Evolutionary conservation across 2,113 vertebrate genomes (phyloP).

Genomic region (Malaclemys terrapin): DNA sequence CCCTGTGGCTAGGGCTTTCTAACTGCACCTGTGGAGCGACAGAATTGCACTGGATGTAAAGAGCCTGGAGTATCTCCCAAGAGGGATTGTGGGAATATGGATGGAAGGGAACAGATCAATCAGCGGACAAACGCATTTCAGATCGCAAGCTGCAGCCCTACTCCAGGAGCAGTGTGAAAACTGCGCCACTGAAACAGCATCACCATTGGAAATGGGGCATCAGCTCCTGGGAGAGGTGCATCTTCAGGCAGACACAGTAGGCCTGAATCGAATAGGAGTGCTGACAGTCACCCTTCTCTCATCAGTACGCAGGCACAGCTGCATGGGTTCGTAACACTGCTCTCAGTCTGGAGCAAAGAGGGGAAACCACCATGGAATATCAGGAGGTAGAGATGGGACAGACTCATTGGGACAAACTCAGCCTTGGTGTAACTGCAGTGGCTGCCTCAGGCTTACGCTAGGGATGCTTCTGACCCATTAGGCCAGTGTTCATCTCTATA

Average conservation of each 20-base stretch:
- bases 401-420: neutral
- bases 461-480: neutral
- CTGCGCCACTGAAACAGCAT: neutral
- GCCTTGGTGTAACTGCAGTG: neutral
- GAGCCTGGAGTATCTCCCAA: rapidly evolving
- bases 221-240: rapidly evolving
- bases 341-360: neutral
- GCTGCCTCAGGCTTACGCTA: neutral
- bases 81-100: neutral
- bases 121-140: neutral
- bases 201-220: neutral
- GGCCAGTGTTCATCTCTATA: neutral
- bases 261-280: neutral
- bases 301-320: neutral
- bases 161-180: neutral
- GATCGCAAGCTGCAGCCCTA: neutral
- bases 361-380: neutral
- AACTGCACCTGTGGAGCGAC: neutral
- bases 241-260: neutral
- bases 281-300: neutral
- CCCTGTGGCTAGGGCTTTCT: neutral
- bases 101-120: neutral
- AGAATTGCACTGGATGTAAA: rapidly evolving
- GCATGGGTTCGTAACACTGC: neutral
- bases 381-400: neutral